phyloP scores from a whole-genome alignment of 1,140 invertebrate genomes.

The Leptinotarsa defecta region DNA sequence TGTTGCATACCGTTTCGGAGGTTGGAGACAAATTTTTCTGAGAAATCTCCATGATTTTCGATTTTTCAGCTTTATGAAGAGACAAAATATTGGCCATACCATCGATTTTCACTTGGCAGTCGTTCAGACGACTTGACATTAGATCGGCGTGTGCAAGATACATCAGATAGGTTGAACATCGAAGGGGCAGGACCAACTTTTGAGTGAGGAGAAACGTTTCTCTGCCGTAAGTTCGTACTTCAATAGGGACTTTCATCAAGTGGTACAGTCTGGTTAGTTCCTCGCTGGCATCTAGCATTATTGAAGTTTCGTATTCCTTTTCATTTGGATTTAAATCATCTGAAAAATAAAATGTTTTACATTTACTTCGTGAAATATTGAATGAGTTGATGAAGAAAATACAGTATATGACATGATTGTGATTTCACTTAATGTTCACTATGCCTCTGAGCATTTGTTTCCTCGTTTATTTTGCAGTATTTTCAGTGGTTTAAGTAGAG shows the following conservation, averaged over 20 bases:
- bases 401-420: too few species aligned
- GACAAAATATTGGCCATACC: conserved; percentile 27
- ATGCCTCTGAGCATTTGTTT: too few species aligned
- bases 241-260: conserved; percentile 21
- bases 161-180: conserved; percentile 3
- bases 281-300: conserved; percentile 23
- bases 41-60: not conserved
- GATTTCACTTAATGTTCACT: too few species aligned
- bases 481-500: too few species aligned
- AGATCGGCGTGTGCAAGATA: conserved; percentile 30
- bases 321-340: too few species aligned
- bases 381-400: too few species aligned
- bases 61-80: not conserved
- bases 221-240: conserved; percentile 26
- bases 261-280: conserved; percentile 25
- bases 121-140: not conserved
- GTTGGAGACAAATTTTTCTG: not conserved
- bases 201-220: conserved; percentile 22
- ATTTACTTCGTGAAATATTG: too few species aligned
- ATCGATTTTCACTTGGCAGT: conserved; percentile 30
- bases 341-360: too few species aligned
- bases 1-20: not conserved
- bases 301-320: conserved; percentile 7
- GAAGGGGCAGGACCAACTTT: conserved; percentile 27
- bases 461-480: too few species aligned